These are phyloP conservation scores for Altica lythri DNA, from an alignment of 2,888 invertebrate species.

Conservation along the genomic window DNA sequence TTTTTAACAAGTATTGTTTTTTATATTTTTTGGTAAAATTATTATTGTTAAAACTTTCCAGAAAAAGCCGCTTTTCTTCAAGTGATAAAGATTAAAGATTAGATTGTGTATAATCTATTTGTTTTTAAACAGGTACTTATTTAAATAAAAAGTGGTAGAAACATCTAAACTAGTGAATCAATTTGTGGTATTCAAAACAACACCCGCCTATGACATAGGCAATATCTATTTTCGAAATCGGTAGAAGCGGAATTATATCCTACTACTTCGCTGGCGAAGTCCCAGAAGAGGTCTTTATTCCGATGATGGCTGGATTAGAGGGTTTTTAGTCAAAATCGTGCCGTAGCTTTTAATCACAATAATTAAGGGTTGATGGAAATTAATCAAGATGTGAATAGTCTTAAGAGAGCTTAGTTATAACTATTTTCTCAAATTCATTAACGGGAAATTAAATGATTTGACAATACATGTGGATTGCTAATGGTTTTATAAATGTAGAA, in stretches of 20 bases:
- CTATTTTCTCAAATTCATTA: slow-evolving; percentile 8
- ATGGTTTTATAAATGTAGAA: too few relatives aligned
- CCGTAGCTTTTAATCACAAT: slow-evolving; percentile 13
- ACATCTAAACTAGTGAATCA: too few relatives aligned
- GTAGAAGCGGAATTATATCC: not conserved
- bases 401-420: slow-evolving; percentile 1
- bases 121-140: too few relatives aligned
- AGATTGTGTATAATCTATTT: too few relatives aligned
- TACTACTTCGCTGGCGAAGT: not conserved
- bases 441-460: slow-evolving; percentile 2
- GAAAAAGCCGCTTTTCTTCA: too few relatives aligned
- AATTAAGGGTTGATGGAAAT: slow-evolving; percentile 13
- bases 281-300: slow-evolving; percentile 5
- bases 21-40: too few relatives aligned
- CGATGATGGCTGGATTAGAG: slow-evolving; percentile 11
- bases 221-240: not conserved
- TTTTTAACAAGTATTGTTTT: too few relatives aligned
- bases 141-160: too few relatives aligned
- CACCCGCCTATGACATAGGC: not conserved
- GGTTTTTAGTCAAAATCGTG: slow-evolving; percentile 9
- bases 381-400: slow-evolving; percentile 10
- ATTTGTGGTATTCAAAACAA: too few relatives aligned
- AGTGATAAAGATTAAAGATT: too few relatives aligned
- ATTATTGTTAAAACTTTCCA: too few relatives aligned
- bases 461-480: too few relatives aligned